These are phyloP conservation scores for Solenopsis fugax DNA, from an alignment of 1,140 invertebrate genomes.

Conservation along the genomic window DNA sequence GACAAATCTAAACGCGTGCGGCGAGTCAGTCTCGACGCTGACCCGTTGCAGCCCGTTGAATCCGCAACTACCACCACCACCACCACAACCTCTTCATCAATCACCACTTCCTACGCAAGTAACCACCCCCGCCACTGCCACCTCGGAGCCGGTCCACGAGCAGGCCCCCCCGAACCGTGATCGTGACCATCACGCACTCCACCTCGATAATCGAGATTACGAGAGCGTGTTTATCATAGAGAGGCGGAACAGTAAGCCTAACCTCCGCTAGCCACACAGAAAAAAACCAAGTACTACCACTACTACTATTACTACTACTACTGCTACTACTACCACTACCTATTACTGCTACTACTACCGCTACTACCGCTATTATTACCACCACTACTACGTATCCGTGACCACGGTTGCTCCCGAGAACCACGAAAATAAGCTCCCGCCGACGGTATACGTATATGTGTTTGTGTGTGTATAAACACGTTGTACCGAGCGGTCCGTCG, in stretches of 20 bases:
- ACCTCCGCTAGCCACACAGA: conserved; percentile 86
- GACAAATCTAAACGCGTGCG: conserved; percentile 87
- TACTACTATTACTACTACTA: conserved; percentile 69
- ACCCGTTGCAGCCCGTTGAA: conserved; percentile 87
- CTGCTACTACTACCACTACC: conserved; percentile 69
- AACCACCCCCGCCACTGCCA: conserved; percentile 85
- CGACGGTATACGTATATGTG: conserved; percentile 74
- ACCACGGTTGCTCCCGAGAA: conserved; percentile 75
- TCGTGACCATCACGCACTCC: conserved; percentile 86
- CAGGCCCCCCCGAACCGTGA: conserved; percentile 86
- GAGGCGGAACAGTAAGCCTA: conserved; percentile 90
- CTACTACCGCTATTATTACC: conserved; percentile 71
- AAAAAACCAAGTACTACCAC: conserved; percentile 78
- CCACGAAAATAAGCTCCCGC: conserved; percentile 68
- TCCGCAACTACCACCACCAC: conserved; percentile 86
- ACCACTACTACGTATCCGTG: conserved; percentile 71
- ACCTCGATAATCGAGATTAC: conserved; percentile 89
- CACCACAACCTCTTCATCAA: conserved; percentile 87
- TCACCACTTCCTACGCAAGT: conserved; percentile 87
- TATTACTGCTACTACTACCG: conserved; percentile 63
- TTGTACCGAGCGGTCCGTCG: conserved; percentile 58
- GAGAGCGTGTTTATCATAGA: conserved; percentile 92
- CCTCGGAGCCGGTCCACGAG: conserved; percentile 86
- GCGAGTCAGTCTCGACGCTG: conserved; percentile 87
- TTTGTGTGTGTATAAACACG: conserved; percentile 68